Evolutionary conservation across 2,888 invertebrate genomes (phyloP).

Genomic region (Sphinx pinastri): DNA sequence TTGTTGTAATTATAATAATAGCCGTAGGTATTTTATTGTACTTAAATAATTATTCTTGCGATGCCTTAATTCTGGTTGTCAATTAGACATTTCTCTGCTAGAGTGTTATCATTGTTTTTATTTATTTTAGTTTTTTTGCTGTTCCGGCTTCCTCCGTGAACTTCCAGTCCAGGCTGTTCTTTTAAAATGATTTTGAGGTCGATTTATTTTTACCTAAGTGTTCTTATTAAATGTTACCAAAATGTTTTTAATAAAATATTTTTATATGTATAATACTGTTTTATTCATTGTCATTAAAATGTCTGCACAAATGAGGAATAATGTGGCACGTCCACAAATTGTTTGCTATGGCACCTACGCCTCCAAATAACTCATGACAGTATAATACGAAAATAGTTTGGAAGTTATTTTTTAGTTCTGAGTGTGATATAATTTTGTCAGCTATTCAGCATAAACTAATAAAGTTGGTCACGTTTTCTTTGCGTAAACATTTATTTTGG

Average conservation of each 20-base stretch:
- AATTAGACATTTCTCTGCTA: constrained; percentile 84
- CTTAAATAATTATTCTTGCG: constrained; percentile 85
- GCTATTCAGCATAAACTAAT: constrained; percentile 42
- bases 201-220: constrained; percentile 86
- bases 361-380: constrained; percentile 47
- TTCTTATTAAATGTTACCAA: constrained; percentile 86
- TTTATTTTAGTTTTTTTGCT: constrained; percentile 79
- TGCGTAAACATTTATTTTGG: constrained; percentile 54
- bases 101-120: constrained; percentile 83
- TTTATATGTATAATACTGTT: constrained; percentile 80
- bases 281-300: constrained; percentile 42
- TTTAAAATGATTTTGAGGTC: constrained; percentile 84
- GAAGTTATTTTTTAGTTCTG: constrained; percentile 46
- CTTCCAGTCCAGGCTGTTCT: constrained; percentile 85
- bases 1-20: constrained; percentile 84
- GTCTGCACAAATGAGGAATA: constrained; percentile 21
- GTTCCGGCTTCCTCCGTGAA: constrained; percentile 84
- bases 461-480: constrained; percentile 58
- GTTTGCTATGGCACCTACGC: constrained; percentile 35
- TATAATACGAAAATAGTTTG: constrained; percentile 47
- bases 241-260: constrained; percentile 86
- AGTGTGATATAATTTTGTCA: constrained; percentile 43
- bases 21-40: constrained; percentile 84
- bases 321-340: constrained; percentile 21
- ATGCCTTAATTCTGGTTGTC: constrained; percentile 86